These are phyloP conservation scores for Lordiphosa mommai DNA, from an alignment of 1,140 invertebrate species.

Conservation along the genomic window DNA sequence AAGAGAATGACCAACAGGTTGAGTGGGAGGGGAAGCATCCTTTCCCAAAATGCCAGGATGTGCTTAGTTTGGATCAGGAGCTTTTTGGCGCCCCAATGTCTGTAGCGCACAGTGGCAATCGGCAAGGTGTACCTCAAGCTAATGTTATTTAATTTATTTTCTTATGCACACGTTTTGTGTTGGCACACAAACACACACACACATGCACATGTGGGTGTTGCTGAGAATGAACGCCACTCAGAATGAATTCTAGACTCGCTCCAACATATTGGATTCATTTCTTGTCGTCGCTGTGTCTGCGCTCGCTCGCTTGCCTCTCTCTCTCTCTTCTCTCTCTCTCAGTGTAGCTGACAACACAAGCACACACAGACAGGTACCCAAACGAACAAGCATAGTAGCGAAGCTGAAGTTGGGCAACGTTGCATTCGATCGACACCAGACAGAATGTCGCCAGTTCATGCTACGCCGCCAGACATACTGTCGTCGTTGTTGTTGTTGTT, in stretches of 20 bases:
- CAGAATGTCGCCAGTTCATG: constrained; percentile 90
- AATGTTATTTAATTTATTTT: constrained; percentile 78
- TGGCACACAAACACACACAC: constrained; percentile 9
- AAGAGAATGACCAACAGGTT: constrained; percentile 3
- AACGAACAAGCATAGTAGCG: constrained; percentile 54
- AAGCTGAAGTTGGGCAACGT: constrained; percentile 84
- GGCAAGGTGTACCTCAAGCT: constrained; percentile 69
- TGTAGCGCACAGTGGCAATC: constrained; percentile 58
- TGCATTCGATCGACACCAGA: constrained; percentile 87
- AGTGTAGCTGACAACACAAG: too few relatives aligned
- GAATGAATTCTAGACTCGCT: constrained; percentile 10
- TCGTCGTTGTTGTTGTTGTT: constrained; percentile 80
- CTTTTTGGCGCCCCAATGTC: constrained; percentile 7
- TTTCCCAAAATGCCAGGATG: too few relatives aligned
- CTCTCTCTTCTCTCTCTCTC: constrained; percentile 21
- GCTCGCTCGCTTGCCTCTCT: constrained; percentile 26
- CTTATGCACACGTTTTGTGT: constrained; percentile 57
- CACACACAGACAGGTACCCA: constrained; percentile 16
- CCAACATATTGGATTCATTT: constrained; percentile 40
- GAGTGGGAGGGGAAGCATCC: neutral
- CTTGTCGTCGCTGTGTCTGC: constrained; percentile 60
- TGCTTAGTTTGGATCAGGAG: neutral
- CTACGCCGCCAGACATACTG: constrained; percentile 85
- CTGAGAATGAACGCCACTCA: constrained; percentile 6
- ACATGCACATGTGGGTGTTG: neutral